Evolutionary conservation across 2,113 vertebrate species (phyloP), one percentile per base, ranked within the genome.

Genomic region (Helogale parvula): DNA sequence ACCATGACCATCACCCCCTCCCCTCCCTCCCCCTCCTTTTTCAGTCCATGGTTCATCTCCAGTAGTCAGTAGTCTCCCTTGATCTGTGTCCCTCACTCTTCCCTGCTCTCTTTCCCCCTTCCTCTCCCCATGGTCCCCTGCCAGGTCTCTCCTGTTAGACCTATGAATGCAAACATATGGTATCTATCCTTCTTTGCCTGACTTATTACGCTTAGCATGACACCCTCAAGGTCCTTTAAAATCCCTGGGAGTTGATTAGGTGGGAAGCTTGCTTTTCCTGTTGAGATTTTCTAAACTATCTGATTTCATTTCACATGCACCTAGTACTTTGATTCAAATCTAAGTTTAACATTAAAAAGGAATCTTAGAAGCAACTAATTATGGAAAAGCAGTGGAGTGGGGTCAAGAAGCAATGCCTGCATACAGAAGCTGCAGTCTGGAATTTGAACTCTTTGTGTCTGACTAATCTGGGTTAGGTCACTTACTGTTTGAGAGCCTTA

Each of bases 261-360:
- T 71, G 15, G 38, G 82, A 91, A 38, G 83, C 13, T 45, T 88
- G 60, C 38, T 87, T 96, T 96, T 84, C 63, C 69, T 66, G 63
- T 63, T 71, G 65, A 84, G 23, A 84, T 72, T 84, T 82, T 88
- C 79, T 80, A 27, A 91, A 54, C 9, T 45, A 57, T 17, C 14
- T 87, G 25, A 94, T 88, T 94, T 93, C 90, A 52, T 47, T 38
- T 31, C 11, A 71, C n/a, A 29, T n/a, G 63, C 4, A 79, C 41
- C 65, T 38, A 79, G 82, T 54, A 63, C 33, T 92, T 93, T 94
- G 60, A 88, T 76, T 88, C 27, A 72, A 83, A 66, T 72, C 29
- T 63, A 71, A 82, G 76, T 95, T 95, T 81, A 93, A 76, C 47
- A 54, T 82, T 31, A 74, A 83, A 92, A 66, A 95, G 57, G 35